Percentiles rank a stretch among this genome's conserved stretches.
These are phyloP conservation scores for Drosophila baimaii DNA, from an alignment of 1,140 invertebrate genomes.

Conservation along the genomic window DNA sequence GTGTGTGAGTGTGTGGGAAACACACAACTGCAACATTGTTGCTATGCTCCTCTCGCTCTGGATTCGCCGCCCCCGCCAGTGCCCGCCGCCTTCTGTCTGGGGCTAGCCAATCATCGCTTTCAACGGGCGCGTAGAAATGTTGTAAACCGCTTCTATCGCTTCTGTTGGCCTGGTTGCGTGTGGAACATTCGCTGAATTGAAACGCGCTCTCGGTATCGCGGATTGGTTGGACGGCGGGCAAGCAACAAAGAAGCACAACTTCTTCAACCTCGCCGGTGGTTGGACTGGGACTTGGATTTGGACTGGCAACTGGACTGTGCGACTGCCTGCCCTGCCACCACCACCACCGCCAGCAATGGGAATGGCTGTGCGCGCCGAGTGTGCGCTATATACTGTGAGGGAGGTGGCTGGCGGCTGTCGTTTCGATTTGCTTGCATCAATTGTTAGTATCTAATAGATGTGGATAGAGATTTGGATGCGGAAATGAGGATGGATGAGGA, in stretches of 20 bases:
- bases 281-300: constrained; percentile 31
- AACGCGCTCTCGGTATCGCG: constrained; percentile 82
- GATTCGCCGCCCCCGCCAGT: constrained; percentile 24
- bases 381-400: neutral
- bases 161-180: constrained; percentile 78
- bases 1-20: constrained; percentile 17
- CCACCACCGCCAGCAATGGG: constrained; percentile 14
- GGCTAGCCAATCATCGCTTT: constrained; percentile 74
- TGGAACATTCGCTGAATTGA: constrained; percentile 84
- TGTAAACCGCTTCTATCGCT: constrained; percentile 59
- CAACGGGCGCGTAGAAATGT: constrained; percentile 69
- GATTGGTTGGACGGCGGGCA: constrained; percentile 81
- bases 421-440: neutral
- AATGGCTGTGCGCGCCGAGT: constrained; percentile 25
- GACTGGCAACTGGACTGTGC: constrained; percentile 20
- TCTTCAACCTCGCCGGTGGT: constrained; percentile 69
- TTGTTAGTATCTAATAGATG: constrained; percentile 7
- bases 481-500: neutral
- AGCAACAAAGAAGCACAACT: constrained; percentile 83
- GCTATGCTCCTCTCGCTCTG: constrained; percentile 52
- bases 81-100: constrained; percentile 23
- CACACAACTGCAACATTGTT: constrained; percentile 63
- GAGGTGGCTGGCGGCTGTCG: constrained; percentile 5
- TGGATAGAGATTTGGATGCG: neutral
- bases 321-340: no score